Conservation (phyloP, 2,113 vertebrate species). For the Corythoichthys haematopterus region DNA sequence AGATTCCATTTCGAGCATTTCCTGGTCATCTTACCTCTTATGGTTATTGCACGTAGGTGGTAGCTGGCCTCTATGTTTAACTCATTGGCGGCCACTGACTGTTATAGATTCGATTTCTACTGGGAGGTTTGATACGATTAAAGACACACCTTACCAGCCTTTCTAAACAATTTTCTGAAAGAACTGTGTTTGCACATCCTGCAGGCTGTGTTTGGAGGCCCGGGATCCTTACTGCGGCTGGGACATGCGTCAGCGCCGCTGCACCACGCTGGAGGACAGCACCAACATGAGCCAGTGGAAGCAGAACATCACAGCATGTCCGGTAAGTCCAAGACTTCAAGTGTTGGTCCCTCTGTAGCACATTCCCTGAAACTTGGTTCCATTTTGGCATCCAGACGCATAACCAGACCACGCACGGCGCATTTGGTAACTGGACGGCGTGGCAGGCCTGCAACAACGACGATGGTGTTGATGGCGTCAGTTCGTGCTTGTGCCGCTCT, state of each 20-base stretch:
- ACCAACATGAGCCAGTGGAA: constrained; percentile 98
- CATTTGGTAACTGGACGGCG: constrained; percentile 83
- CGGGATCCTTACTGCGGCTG: constrained; percentile 97
- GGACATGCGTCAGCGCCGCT: constrained; percentile 88
- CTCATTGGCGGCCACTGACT: too few relatives aligned
- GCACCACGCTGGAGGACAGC: constrained; percentile 92
- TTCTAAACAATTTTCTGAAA: background rate
- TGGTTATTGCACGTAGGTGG: too few relatives aligned
- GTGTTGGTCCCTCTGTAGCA: too few relatives aligned
- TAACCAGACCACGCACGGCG: constrained; percentile 86
- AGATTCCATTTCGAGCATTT: too few relatives aligned
- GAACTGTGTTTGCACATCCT: background rate
- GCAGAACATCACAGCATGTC: constrained; percentile 93
- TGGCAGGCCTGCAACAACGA: constrained; percentile 93
- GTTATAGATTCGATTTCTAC: too few relatives aligned
- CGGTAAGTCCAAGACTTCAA: constrained; percentile 72
- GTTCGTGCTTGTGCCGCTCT: constrained; percentile 86
- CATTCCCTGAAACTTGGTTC: too few relatives aligned
- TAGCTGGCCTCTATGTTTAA: too few relatives aligned
- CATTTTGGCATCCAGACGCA: constrained; percentile 70
- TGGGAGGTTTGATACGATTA: too few relatives aligned
- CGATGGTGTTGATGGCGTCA: constrained; percentile 82
- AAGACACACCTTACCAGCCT: background rate
- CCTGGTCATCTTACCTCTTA: too few relatives aligned
- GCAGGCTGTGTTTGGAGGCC: constrained; percentile 87